Conservation (phyloP, 2,888 invertebrate genomes). For the Rhagium mordax region DNA sequence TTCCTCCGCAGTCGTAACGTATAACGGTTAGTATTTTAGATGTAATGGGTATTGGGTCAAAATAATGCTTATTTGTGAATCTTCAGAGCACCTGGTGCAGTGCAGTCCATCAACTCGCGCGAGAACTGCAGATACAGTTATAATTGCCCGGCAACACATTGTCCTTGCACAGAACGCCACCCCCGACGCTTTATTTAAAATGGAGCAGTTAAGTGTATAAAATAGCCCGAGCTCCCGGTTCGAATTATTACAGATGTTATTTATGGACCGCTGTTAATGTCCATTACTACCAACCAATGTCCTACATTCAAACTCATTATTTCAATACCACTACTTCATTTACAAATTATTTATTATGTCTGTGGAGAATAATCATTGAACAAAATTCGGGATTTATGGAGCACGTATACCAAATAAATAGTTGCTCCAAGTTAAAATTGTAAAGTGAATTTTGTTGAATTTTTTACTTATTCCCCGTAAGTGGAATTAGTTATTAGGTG, state of each 20-base stretch:
- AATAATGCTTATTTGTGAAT: conserved; percentile 24
- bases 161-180: conserved; percentile 51
- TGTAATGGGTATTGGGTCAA: background rate
- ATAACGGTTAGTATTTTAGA: background rate
- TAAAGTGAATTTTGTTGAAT: too few species aligned
- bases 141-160: conserved; percentile 66
- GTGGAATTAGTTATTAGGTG: too few species aligned
- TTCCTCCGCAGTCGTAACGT: background rate
- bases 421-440: too few species aligned
- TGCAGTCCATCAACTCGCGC: conserved; percentile 41
- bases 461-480: too few species aligned
- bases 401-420: conserved; percentile 14
- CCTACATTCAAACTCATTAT: conserved; percentile 37
- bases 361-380: conserved; percentile 28
- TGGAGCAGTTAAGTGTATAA: conserved; percentile 64
- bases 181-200: conserved; percentile 58
- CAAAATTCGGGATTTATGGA: conserved; percentile 21
- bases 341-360: conserved; percentile 37
- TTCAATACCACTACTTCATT: conserved; percentile 38
- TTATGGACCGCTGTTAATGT: conserved; percentile 47
- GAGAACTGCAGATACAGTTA: conserved; percentile 61
- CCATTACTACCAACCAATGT: conserved; percentile 48
- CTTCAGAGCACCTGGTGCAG: conserved; percentile 46
- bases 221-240: conserved; percentile 57
- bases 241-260: conserved; percentile 49